These are phyloP conservation scores for Ivindomyrus marchei DNA, from an alignment of 2,113 vertebrate genomes.

Conservation along the genomic window DNA sequence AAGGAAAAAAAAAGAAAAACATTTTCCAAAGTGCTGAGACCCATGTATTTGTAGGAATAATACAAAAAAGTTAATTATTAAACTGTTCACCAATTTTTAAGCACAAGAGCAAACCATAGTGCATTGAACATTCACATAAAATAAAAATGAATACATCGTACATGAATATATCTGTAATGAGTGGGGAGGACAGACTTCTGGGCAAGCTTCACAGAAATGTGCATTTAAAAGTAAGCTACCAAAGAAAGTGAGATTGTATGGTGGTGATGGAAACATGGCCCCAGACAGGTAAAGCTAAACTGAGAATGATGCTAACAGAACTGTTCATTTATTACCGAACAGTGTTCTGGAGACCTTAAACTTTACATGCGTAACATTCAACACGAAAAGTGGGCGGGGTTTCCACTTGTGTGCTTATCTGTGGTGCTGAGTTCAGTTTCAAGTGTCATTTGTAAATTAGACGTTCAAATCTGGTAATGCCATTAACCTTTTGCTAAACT, in stretches of 20 bases:
- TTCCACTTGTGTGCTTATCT: constrained; percentile 2
- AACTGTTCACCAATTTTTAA: constrained; percentile 70
- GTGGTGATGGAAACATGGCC: neutral
- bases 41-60: constrained; percentile 70
- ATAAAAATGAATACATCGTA: constrained; percentile 16
- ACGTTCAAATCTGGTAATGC: neutral
- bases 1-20: constrained; percentile 45
- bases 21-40: constrained; percentile 68
- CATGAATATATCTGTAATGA: neutral
- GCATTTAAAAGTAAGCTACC: neutral
- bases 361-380: neutral
- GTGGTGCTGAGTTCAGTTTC: constrained; percentile 4
- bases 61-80: constrained; percentile 60
- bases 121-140: constrained; percentile 38
- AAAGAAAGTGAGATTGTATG: constrained; percentile 7
- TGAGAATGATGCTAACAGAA: neutral
- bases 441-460: constrained; percentile 7
- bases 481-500: neutral
- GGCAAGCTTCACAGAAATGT: neutral
- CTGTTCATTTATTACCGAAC: neutral
- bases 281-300: neutral
- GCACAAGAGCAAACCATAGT: constrained; percentile 47
- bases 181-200: neutral
- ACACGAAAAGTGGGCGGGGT: neutral
- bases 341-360: neutral